Evolutionary conservation across 2,113 vertebrate species (phyloP).

Genomic region (Talpa occidentalis): DNA sequence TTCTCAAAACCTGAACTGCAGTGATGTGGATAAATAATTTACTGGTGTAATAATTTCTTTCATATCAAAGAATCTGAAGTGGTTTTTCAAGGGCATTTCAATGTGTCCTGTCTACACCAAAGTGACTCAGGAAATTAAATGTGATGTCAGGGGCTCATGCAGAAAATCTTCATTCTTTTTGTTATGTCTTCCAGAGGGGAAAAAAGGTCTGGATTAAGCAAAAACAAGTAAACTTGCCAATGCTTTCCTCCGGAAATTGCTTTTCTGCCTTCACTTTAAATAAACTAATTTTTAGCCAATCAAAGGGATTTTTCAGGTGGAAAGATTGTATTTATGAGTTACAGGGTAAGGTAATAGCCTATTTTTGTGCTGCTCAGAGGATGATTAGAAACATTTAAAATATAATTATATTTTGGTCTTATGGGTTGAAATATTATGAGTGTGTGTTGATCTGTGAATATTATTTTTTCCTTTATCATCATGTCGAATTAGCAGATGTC

Average conservation of each 20-base stretch:
- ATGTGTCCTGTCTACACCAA: neutral
- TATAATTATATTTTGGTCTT: neutral
- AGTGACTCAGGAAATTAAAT: neutral
- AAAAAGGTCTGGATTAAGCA: neutral
- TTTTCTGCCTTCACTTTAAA: constrained; percentile 6
- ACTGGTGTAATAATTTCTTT: constrained; percentile 63
- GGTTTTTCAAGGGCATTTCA: constrained; percentile 42
- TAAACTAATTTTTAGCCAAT: constrained; percentile 29
- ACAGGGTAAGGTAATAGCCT: neutral
- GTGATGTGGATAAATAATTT: constrained; percentile 2
- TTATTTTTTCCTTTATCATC: constrained; percentile 2
- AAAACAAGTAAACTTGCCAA: neutral
- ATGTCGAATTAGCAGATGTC: neutral
- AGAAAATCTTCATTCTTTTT: neutral
- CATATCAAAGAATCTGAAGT: neutral
- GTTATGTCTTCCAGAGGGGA: neutral
- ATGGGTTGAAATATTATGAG: neutral
- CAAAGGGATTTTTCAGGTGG: constrained; percentile 15
- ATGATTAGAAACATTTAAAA: constrained; percentile 6
- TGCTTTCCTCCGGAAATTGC: neutral
- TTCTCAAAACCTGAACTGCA: neutral
- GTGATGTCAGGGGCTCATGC: neutral
- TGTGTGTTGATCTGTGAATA: neutral
- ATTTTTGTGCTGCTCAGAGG: neutral
- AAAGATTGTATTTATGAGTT: constrained; percentile 43